A percentile compares a stretch with the other conserved stretches of the same genome.
phyloP scores from a whole-genome alignment of 2,888 invertebrate species.

The Orthonevra nobilis region DNA sequence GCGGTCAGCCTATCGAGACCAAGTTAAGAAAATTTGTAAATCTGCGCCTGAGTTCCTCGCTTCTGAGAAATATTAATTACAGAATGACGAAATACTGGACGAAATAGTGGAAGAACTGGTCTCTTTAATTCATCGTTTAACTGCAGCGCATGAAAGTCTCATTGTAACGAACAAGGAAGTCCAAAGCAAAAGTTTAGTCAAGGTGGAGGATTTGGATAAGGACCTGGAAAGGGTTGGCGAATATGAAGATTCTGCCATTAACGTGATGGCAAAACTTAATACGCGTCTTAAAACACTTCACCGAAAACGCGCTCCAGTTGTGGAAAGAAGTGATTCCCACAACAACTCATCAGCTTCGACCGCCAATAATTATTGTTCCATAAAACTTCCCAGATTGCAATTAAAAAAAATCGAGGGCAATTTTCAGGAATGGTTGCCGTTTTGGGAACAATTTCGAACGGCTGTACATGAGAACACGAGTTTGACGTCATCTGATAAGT shows the following conservation, averaged over 20 bases:
- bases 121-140: neutral
- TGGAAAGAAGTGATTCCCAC: too few species aligned
- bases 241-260: constrained; percentile 19
- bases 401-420: too few species aligned
- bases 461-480: constrained; percentile 6
- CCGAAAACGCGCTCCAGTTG: too few species aligned
- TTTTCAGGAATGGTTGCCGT: constrained; percentile 16
- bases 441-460: constrained; percentile 25
- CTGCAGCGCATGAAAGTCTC: constrained; percentile 1
- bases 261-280: neutral
- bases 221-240: constrained; percentile 1
- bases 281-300: neutral
- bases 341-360: too few species aligned
- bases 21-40: constrained; percentile 12
- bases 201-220: neutral
- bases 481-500: constrained; percentile 21
- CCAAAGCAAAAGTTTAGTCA: neutral
- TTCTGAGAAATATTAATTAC: neutral
- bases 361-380: too few species aligned
- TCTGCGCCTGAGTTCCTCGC: neutral
- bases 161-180: neutral
- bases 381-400: too few species aligned
- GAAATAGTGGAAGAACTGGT: neutral
- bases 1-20: constrained; percentile 7
- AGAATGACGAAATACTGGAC: neutral